Conservation (phyloP, 2,113 vertebrate species). For the Dipodomys merriami region DNA sequence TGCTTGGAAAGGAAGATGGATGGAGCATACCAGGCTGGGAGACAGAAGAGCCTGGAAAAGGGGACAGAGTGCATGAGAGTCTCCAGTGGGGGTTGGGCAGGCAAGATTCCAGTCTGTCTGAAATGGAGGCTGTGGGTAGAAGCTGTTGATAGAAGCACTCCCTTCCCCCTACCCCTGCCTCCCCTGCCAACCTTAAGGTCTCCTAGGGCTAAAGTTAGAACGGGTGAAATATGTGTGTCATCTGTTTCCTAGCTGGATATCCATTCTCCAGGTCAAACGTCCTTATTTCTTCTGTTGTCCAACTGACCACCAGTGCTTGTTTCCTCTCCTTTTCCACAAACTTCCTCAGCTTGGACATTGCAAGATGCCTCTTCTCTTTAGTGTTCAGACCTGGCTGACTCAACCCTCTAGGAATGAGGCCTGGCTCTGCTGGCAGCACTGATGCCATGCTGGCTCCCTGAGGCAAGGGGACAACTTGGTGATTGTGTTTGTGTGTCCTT, state of each 20-base stretch:
- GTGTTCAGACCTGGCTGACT: not conserved
- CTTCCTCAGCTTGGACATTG: not conserved
- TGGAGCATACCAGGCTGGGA: not conserved
- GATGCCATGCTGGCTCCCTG: not conserved
- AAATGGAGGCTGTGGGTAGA: not conserved
- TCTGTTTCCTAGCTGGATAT: not conserved
- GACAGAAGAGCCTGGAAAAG: not conserved
- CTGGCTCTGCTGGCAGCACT: not conserved
- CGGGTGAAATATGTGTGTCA: not conserved
- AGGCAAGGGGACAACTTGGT: slow-evolving; percentile 1
- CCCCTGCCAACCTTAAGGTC: not conserved
- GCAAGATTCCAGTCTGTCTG: not conserved
- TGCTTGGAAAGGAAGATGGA: not conserved
- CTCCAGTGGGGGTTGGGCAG: not conserved
- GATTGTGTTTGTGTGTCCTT: not conserved
- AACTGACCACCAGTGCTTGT: not conserved
- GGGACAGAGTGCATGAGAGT: not conserved
- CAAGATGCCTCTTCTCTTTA: not conserved
- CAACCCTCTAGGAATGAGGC: not conserved
- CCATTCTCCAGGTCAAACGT: not conserved
- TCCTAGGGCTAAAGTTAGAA: not conserved
- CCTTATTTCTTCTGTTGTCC: not conserved
- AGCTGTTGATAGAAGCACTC: not conserved
- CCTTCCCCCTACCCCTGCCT: too few species aligned
- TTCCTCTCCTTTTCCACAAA: not conserved